A percentile compares a stretch with the other conserved stretches of the same genome.
phyloP scores from a whole-genome alignment of 2,113 vertebrate species.

The Scophthalmus maximus region DNA sequence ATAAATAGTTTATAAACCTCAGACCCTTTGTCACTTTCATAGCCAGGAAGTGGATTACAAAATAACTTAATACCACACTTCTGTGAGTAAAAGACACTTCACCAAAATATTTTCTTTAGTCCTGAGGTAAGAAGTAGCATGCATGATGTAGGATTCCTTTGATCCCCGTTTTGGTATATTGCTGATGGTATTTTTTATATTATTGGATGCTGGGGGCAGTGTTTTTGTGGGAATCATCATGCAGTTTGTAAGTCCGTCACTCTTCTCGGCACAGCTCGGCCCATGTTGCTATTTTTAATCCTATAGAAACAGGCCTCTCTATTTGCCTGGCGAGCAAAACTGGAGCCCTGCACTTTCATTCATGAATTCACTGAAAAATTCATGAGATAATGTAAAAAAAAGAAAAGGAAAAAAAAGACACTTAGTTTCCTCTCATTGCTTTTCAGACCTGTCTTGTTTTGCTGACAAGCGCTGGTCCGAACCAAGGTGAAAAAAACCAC shows the following conservation, averaged over 20 bases:
- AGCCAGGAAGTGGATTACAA: neutral
- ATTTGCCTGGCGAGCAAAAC: slow-evolving; percentile 63
- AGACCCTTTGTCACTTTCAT: neutral
- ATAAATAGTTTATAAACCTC: slow-evolving; percentile 2
- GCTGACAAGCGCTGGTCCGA: slow-evolving; percentile 20
- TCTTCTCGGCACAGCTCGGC: slow-evolving; percentile 38
- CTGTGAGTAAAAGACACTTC: neutral
- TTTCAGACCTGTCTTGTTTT: slow-evolving; percentile 29
- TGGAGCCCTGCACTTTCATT: slow-evolving; percentile 72
- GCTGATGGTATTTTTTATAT: neutral
- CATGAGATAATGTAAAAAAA: slow-evolving; percentile 72
- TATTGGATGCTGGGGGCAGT: slow-evolving; percentile 27
- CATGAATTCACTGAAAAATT: slow-evolving; percentile 80
- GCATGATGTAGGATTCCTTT: neutral
- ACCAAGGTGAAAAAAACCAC: neutral
- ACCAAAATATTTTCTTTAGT: neutral
- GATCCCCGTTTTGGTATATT: neutral
- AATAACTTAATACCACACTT: neutral
- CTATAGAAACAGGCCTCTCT: slow-evolving; percentile 54
- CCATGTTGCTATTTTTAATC: slow-evolving; percentile 80
- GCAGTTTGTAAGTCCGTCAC: slow-evolving; percentile 40
- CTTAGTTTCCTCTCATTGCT: slow-evolving; percentile 47
- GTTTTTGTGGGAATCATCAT: slow-evolving; percentile 53
- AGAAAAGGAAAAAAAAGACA: slow-evolving; percentile 40
- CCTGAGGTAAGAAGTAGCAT: neutral